These are phyloP conservation scores for Lepidotrigona ventralis DNA, from an alignment of 1,140 invertebrate genomes.

Conservation along the genomic window DNA sequence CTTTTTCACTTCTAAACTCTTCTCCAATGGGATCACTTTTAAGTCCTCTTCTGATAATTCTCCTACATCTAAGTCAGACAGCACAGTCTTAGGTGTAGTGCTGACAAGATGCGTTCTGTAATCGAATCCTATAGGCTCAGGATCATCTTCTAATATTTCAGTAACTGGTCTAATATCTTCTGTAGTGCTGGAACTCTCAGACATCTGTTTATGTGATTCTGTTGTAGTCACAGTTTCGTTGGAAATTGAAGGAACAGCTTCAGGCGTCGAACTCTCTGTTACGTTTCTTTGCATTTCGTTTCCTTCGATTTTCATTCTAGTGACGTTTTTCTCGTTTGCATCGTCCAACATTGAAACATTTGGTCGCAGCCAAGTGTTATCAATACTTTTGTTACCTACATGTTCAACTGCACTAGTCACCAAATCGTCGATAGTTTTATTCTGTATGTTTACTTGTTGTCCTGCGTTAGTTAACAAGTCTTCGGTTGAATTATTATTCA, in stretches of 20 bases:
- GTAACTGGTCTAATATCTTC: constrained; percentile 75
- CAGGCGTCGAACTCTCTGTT: constrained; percentile 47
- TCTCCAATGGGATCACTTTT: constrained; percentile 73
- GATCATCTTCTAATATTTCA: constrained; percentile 73
- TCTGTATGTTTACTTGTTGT: not conserved
- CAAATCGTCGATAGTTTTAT: not conserved
- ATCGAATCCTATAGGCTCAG: constrained; percentile 64
- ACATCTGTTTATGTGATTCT: not conserved
- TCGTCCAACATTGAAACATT: constrained; percentile 14
- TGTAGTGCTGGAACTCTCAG: constrained; percentile 34
- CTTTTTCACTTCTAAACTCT: constrained; percentile 57
- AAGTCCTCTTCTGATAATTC: constrained; percentile 69
- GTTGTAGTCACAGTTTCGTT: constrained; percentile 10
- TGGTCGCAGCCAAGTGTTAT: constrained; percentile 1
- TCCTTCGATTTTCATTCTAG: not conserved
- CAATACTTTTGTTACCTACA: not conserved
- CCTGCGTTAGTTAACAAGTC: not conserved
- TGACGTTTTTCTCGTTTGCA: not conserved
- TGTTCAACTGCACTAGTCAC: not conserved
- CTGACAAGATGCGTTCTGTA: constrained; percentile 64
- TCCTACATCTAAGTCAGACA: constrained; percentile 27
- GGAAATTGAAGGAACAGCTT: constrained; percentile 33
- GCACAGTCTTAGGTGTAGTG: constrained; percentile 43
- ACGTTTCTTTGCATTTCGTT: not conserved
- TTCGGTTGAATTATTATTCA: constrained; percentile 12